Evolutionary conservation across 2,888 invertebrate species (phyloP), one percentile per base, ranked within the genome.

Genomic region (Amaurobius ferox): DNA sequence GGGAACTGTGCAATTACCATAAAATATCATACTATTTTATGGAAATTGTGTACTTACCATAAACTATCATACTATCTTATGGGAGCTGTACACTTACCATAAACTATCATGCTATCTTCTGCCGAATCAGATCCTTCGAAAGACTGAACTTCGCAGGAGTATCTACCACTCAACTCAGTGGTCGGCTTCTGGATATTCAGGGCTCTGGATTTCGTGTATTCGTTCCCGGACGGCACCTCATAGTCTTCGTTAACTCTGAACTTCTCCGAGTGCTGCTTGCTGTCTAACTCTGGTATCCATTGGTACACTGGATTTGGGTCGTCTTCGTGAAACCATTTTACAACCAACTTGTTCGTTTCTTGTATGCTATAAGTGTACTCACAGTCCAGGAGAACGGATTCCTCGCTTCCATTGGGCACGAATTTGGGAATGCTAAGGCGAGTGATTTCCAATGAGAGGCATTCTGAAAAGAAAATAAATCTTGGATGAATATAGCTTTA

Each of bases 271-370:
- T 74, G 85, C 6, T 78, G 72, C 28, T 86, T 87, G 23, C 80
- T 70, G 71, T 88, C 72, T 9, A 86, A 72, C 19, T 89, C 89
- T 13, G 89, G 88, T 11, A 89, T 89, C 89, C 89, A 89, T 66
- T 89, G 89, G 80, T 89, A 89, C 23, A 89, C 88, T 11, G 89
- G 89, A 32, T 89, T 86, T 0, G 89, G 89, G 40, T 89, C 89
- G 6, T 89, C 88, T 39, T 89, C 88, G 30, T 88, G 87, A 70
- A 89, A 89, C 89, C 89, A 89, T 72, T 89, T 89, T 30, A 89
- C 89, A 13, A 89, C 89, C n/a, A 89, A 44, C 28, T 80, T 77
- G 11, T 70, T 61, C 39, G 74, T 77, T 26, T 87, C 79, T 40
- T 78, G 72, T 11, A 70, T 26, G 66, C 72, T 76, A 70, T 87